These are phyloP conservation scores for Panulirus ornatus DNA, from an alignment of 1,140 invertebrate species.

Conservation along the genomic window DNA sequence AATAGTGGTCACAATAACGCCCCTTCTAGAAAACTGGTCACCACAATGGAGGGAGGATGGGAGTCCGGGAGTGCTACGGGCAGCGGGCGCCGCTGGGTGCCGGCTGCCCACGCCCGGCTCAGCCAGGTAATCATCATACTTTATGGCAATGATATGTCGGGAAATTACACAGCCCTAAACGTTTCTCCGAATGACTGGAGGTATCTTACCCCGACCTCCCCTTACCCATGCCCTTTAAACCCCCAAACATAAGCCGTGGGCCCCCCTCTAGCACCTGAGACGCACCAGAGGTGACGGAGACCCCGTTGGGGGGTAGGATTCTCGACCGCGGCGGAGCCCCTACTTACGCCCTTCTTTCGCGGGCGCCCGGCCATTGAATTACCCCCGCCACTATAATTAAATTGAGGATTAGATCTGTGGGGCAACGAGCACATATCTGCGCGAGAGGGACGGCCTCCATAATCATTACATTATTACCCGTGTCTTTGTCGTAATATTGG, in stretches of 20 bases:
- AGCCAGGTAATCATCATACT: conserved; percentile 47
- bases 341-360: conserved; percentile 20
- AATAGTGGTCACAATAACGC: neutral
- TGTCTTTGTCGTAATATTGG: conserved; percentile 71
- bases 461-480: conserved; percentile 68
- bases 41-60: neutral
- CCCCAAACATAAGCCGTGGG: neutral
- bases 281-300: no score
- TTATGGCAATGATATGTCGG: conserved; percentile 67
- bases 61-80: neutral
- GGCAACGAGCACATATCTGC: conserved; percentile 41
- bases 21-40: no score
- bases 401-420: conserved; percentile 60
- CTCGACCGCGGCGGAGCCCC: neutral
- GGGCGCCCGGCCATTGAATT: conserved; percentile 55
- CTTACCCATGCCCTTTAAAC: neutral
- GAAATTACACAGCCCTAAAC: conserved; percentile 65
- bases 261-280: neutral
- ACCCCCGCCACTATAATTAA: conserved; percentile 65
- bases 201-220: conserved; percentile 30
- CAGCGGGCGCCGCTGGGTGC: conserved; percentile 9
- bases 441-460: conserved; percentile 41
- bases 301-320: neutral
- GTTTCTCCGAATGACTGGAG: conserved; percentile 54
- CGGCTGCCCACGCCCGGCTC: neutral